A percentile compares a stretch with the other conserved stretches of the same genome.
These are phyloP conservation scores for Ibidorhyncha struthersii DNA, from an alignment of 2,113 vertebrate species.

Conservation along the genomic window DNA sequence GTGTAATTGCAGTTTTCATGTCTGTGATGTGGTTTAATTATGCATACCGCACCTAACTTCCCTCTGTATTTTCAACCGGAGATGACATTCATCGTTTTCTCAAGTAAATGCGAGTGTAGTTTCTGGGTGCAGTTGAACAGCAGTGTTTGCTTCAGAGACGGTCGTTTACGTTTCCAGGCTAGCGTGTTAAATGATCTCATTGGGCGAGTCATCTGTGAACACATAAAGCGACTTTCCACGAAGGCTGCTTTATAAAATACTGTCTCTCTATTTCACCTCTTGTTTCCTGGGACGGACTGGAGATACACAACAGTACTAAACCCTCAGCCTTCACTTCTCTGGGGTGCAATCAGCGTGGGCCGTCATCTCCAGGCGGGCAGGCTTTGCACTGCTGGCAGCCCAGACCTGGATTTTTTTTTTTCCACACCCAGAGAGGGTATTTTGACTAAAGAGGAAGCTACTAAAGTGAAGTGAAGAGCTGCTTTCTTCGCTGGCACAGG, in stretches of 20 bases:
- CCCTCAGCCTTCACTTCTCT: neutral
- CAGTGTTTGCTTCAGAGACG: neutral
- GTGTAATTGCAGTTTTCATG: neutral
- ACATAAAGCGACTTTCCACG: neutral
- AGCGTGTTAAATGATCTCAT: neutral
- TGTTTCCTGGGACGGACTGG: neutral
- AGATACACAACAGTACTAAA: neutral
- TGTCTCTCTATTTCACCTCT: neutral
- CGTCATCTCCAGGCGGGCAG: neutral
- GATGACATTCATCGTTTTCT: neutral
- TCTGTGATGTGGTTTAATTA: neutral
- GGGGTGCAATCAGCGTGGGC: neutral
- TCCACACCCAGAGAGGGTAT: neutral
- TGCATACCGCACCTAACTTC: neutral
- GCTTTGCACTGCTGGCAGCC: neutral
- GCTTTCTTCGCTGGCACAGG: neutral
- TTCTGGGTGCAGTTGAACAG: neutral
- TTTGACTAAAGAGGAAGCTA: neutral
- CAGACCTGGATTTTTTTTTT: neutral
- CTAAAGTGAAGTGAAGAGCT: neutral
- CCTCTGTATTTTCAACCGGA: neutral
- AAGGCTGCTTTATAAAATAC: neutral
- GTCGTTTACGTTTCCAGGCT: neutral
- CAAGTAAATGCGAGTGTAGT: neutral
- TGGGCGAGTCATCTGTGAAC: neutral